These are phyloP conservation scores for Hypotaenidia okinawae DNA, from an alignment of 2,797 vertebrate species.

Conservation along the genomic window DNA sequence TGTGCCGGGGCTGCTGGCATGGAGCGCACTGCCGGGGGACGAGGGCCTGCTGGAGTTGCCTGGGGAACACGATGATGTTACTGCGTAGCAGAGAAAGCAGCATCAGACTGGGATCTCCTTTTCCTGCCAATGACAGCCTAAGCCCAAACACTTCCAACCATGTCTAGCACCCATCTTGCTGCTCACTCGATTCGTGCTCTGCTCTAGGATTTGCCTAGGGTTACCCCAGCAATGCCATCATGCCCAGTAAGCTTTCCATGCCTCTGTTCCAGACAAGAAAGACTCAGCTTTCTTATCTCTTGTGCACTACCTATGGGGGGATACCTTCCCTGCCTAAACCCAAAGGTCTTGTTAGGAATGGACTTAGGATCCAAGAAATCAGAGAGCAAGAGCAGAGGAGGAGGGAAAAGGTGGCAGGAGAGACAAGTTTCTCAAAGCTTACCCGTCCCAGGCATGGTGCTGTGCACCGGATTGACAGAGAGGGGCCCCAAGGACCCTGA, in stretches of 20 bases:
- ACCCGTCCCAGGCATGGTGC: slow-evolving; percentile 85
- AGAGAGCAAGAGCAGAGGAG: neutral
- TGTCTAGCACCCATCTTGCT: neutral
- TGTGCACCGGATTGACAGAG: slow-evolving; percentile 81
- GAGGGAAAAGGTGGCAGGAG: neutral
- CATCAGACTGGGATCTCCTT: slow-evolving; percentile 11
- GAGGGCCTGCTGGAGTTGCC: slow-evolving; percentile 89
- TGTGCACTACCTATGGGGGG: accelerated
- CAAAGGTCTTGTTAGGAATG: neutral
- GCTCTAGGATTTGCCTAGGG: neutral
- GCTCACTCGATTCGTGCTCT: neutral
- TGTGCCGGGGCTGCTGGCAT: slow-evolving; percentile 80
- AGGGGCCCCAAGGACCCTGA: slow-evolving; percentile 91
- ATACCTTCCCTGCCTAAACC: neutral
- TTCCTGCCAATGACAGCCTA: neutral
- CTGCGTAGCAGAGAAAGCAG: slow-evolving; percentile 73
- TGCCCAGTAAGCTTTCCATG: neutral
- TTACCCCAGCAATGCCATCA: neutral
- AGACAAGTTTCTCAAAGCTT: slow-evolving; percentile 30
- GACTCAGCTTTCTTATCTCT: neutral
- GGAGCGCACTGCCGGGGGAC: slow-evolving; percentile 86
- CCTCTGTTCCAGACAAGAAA: neutral
- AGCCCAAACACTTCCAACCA: neutral
- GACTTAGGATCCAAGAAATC: neutral
- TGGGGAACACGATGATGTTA: slow-evolving; percentile 93